Evolutionary conservation across 2,888 invertebrate genomes (phyloP), one percentile per base, ranked within the genome.

Genomic region (Nezara viridula): DNA sequence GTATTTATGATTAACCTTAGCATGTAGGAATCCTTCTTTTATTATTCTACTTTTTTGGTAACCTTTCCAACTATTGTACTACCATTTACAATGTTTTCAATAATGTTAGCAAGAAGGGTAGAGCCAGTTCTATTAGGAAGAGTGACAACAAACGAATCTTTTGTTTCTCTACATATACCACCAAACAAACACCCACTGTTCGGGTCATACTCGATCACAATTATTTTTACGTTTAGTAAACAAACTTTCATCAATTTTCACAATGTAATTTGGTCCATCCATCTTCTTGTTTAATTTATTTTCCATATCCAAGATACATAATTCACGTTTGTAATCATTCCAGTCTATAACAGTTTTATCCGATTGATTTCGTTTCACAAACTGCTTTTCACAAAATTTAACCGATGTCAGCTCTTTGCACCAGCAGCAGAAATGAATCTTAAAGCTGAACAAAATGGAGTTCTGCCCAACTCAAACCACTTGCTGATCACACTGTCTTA

Each of bases 11-110:
- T 44, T 44, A 44, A 44, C 44, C 10, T 5, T 44, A 7, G 44
- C 5, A 44, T 44, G 44, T 44, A 7, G 5, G 44, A n/a, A n/a
- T 27, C n/a, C 10, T 85, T 85, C n/a, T n/a, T 19, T 47, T 21
- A 7, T 85, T 85, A n/a, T 40, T 85, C 2, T 7, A 40, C 4
- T 40, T 24, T 12, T 40, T 85, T 85, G 16, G 6, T 2, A 85
- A 40, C 14, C 12, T 50, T 16, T 12, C 12, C 7, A 50, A 12
- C 7, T 12, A 50, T 50, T 50, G 50, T 50, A 16, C 50, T 50
- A 50, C 50, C 50, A 50, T 73, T n/a, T 73, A 16, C 73, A 73
- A 37, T 73, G 73, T 73, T 73, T 73, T 73, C 73, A 73, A 73
- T 73, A 73, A 73, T n/a, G 10, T 73, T 37, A 73, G 10, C 73